Conservation (phyloP, 1,140 invertebrate species). For the Caerostris darwini region DNA sequence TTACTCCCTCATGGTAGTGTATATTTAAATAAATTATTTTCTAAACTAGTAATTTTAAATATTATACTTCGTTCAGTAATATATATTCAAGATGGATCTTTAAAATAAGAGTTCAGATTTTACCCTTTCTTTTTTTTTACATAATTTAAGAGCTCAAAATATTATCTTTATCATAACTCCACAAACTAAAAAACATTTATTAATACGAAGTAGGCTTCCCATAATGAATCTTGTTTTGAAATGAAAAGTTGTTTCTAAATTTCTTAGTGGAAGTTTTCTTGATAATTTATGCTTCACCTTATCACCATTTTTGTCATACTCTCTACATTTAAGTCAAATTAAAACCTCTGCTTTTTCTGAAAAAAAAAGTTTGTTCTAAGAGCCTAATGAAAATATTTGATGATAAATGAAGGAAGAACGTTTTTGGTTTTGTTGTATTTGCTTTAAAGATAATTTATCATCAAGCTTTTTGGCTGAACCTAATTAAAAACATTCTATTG, state of each 20-base stretch:
- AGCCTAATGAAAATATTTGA: conserved; percentile 37
- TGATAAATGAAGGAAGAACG: conserved; percentile 37
- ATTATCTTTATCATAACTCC: not conserved
- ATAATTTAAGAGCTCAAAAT: not conserved
- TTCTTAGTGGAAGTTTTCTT: not conserved
- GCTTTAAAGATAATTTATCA: conserved; percentile 38
- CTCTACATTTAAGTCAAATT: not conserved
- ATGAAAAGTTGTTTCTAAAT: not conserved
- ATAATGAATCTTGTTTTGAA: not conserved
- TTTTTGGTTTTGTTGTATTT: not conserved
- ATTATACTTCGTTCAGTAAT: too few relatives aligned
- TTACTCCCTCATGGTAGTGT: too few relatives aligned
- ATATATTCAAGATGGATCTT: too few relatives aligned
- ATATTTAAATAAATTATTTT: too few relatives aligned
- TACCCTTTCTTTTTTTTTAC: not conserved
- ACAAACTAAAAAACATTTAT: not conserved
- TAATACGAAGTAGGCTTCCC: not conserved
- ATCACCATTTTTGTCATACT: not conserved
- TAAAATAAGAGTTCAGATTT: too few relatives aligned
- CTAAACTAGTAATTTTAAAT: too few relatives aligned
- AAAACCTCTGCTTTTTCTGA: not conserved
- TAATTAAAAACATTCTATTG: conserved; percentile 53
- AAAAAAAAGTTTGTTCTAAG: conserved; percentile 21
- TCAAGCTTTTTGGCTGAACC: not conserved
- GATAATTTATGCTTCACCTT: not conserved